Evolutionary conservation across 2,797 vertebrate genomes (phyloP).

Genomic region (Pogoniulus pusillus): DNA sequence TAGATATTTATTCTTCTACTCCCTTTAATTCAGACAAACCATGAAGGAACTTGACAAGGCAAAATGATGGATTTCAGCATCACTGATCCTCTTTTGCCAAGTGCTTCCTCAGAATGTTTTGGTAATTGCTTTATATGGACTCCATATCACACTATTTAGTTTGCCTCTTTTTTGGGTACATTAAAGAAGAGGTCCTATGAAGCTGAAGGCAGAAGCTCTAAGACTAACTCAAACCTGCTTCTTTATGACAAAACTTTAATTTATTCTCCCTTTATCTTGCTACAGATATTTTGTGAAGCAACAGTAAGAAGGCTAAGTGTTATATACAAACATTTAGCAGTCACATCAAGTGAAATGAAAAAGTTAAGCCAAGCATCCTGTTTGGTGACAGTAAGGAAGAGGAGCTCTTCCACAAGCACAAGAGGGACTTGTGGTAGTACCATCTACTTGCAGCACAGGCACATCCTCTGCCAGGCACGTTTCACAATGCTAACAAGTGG

Average conservation of each 20-base stretch:
- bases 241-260: not conserved
- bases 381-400: not conserved
- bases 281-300: not conserved
- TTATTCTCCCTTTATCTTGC: not conserved
- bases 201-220: not conserved
- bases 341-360: not conserved
- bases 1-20: not conserved
- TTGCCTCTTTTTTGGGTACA: not conserved
- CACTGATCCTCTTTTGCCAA: not conserved
- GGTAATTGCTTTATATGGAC: not conserved
- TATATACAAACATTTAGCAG: accelerated
- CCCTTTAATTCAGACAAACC: not conserved
- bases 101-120: not conserved
- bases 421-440: not conserved
- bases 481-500: not conserved
- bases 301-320: not conserved
- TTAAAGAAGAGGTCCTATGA: not conserved
- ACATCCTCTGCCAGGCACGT: not conserved
- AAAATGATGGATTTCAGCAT: not conserved
- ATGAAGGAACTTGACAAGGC: not conserved
- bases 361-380: not conserved
- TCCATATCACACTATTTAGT: not conserved
- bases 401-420: not conserved
- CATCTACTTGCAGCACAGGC: not conserved
- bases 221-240: not conserved